Conservation (phyloP, 2,797 vertebrate genomes). For the Acanthiza pusilla region DNA sequence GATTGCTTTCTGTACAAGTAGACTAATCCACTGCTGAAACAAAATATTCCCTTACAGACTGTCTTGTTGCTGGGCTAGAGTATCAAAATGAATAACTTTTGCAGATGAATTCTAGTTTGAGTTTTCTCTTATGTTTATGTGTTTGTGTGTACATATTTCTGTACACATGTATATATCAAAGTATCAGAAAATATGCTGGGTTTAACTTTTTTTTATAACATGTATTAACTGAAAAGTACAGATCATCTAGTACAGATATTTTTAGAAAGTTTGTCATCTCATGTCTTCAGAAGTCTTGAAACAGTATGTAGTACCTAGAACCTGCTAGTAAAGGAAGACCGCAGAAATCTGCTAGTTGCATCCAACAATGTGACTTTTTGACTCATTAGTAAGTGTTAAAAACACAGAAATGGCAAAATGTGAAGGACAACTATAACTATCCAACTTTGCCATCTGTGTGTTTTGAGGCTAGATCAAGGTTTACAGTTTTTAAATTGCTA, state of each 20-base stretch:
- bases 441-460: neutral
- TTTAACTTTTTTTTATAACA: neutral
- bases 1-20: neutral
- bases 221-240: neutral
- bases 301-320: neutral
- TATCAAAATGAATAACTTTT: neutral
- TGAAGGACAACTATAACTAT: neutral
- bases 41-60: neutral
- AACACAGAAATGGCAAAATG: constrained; percentile 6
- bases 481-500: neutral
- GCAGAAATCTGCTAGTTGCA: neutral
- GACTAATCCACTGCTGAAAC: neutral
- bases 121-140: neutral
- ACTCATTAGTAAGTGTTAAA: neutral
- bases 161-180: neutral
- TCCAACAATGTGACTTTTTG: neutral
- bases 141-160: neutral
- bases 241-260: neutral
- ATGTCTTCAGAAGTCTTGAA: neutral
- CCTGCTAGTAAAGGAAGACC: neutral
- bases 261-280: neutral
- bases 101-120: neutral
- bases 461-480: constrained; percentile 11
- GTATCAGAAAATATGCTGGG: neutral
- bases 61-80: neutral